Conservation (phyloP, 2,888 invertebrate species). For the Cyclophora albipunctata region DNA sequence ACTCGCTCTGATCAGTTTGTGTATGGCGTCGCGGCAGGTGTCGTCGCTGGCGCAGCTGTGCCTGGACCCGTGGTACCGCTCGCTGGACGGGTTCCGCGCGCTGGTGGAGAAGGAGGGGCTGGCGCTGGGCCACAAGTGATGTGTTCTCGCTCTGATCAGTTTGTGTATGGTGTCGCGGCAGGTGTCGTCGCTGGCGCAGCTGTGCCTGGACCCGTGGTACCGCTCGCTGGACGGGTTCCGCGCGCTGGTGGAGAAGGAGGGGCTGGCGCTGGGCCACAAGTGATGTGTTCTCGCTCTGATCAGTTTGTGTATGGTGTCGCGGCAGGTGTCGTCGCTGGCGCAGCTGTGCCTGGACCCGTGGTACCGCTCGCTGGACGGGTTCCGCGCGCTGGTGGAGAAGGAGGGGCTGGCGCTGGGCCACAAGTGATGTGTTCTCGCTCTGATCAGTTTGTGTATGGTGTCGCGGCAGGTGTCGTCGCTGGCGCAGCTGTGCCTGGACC, state of each 20-base stretch:
- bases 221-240: constrained; percentile 95
- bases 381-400: constrained; percentile 93
- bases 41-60: constrained; percentile 95
- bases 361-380: constrained; percentile 95
- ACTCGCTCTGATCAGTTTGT: too few relatives aligned
- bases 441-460: too few relatives aligned
- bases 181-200: constrained; percentile 93
- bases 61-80: constrained; percentile 96
- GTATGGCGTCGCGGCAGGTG: constrained; percentile 66
- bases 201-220: constrained; percentile 97
- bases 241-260: constrained; percentile 96
- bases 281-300: constrained; percentile 37
- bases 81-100: constrained; percentile 92
- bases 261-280: constrained; percentile 96
- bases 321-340: constrained; percentile 88
- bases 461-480: constrained; percentile 83
- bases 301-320: constrained; percentile 1
- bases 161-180: constrained; percentile 31
- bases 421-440: constrained; percentile 54
- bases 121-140: constrained; percentile 91
- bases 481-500: constrained; percentile 96
- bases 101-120: constrained; percentile 99
- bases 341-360: constrained; percentile 97
- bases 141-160: too few relatives aligned
- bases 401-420: constrained; percentile 99